A percentile compares a stretch with the other conserved stretches of the same genome.
phyloP scores from a whole-genome alignment of 2,113 vertebrate species.

The Gallinago paraguaiae region DNA sequence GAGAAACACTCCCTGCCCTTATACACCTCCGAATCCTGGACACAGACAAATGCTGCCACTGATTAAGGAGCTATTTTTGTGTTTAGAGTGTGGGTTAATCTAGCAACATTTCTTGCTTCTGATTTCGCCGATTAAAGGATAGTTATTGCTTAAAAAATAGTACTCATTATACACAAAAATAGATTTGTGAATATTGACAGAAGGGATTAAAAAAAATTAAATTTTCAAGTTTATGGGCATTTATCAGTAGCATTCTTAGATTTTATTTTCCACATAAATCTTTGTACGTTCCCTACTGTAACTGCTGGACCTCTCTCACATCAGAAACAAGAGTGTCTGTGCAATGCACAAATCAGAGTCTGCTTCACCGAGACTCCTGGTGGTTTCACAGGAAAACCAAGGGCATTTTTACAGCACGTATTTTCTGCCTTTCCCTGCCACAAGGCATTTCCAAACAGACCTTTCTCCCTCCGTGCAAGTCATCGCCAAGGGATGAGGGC shows the following conservation, averaged over 20 bases:
- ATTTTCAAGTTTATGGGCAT: not conserved
- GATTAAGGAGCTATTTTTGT: not conserved
- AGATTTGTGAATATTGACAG: not conserved
- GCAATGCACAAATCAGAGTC: rapidly evolving
- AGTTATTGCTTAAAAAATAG: not conserved
- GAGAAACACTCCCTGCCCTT: no score
- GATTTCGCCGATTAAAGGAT: not conserved
- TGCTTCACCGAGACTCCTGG: not conserved
- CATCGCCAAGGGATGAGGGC: not conserved
- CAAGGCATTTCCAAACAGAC: not conserved
- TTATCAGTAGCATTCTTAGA: not conserved
- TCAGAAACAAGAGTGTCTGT: no score
- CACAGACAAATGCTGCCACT: not conserved
- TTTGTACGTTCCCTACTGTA: rapidly evolving
- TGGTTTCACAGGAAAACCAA: not conserved
- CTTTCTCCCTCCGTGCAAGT: no score
- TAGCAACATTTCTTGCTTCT: not conserved
- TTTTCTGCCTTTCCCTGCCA: not conserved
- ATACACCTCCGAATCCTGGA: not conserved
- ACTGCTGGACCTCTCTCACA: not conserved
- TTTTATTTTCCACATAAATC: not conserved
- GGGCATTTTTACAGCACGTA: no score
- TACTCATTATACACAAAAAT: no score
- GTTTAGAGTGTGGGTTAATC: not conserved
- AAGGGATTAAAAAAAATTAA: not conserved